phyloP scores from a whole-genome alignment of 1,140 invertebrate species.

The Heliconius congener region DNA sequence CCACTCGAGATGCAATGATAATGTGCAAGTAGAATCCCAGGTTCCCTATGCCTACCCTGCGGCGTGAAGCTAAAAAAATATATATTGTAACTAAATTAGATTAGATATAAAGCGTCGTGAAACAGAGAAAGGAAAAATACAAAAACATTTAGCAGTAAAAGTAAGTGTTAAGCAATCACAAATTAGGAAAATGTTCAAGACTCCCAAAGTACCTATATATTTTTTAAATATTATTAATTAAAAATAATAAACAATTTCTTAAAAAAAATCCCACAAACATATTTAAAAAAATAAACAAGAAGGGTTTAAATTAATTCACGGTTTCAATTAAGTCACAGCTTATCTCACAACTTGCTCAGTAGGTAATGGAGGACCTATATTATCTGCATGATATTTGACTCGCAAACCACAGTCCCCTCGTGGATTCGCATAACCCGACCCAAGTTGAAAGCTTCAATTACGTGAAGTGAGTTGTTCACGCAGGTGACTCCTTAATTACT shows the following conservation, averaged over 20 bases:
- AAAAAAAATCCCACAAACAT: background rate
- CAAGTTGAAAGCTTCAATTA: slow-evolving; percentile 78
- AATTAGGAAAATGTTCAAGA: too few species aligned
- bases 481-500: slow-evolving; percentile 80
- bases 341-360: slow-evolving; percentile 59
- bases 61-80: too few species aligned
- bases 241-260: background rate
- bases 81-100: too few species aligned
- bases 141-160: too few species aligned
- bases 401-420: slow-evolving; percentile 65
- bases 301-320: slow-evolving; percentile 14
- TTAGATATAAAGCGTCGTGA: too few species aligned
- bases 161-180: too few species aligned
- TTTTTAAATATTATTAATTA: background rate
- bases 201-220: too few species aligned
- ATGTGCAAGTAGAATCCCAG: too few species aligned
- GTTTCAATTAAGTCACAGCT: slow-evolving; percentile 65
- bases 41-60: too few species aligned
- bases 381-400: slow-evolving; percentile 75
- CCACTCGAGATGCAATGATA: background rate
- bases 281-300: background rate
- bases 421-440: slow-evolving; percentile 70
- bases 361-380: slow-evolving; percentile 63
- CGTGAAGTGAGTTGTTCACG: slow-evolving; percentile 73
- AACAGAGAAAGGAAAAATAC: too few species aligned